These are phyloP conservation scores for Huso huso DNA, from an alignment of 2,797 vertebrate species.

Conservation along the genomic window DNA sequence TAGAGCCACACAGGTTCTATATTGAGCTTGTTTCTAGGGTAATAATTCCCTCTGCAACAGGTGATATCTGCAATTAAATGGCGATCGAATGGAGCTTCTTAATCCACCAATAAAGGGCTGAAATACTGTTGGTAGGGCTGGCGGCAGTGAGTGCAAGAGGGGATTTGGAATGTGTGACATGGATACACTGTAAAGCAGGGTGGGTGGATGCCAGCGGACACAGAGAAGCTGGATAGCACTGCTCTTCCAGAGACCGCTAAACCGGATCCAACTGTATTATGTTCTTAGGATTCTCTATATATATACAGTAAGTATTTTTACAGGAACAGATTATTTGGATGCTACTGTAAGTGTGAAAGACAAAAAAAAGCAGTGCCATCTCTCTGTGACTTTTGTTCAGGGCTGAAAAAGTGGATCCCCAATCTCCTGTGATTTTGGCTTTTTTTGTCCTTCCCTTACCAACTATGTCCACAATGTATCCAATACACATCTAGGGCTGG, in stretches of 20 bases:
- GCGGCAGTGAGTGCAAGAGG: slow-evolving; percentile 32
- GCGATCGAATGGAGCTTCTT: slow-evolving; percentile 40
- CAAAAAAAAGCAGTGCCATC: slow-evolving; percentile 39
- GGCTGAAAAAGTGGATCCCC: neutral
- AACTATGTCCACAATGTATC: slow-evolving; percentile 1
- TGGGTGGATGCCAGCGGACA: slow-evolving; percentile 34
- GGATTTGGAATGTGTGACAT: slow-evolving; percentile 38
- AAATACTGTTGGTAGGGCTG: slow-evolving; percentile 40
- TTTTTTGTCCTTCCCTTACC: neutral
- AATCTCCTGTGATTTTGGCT: neutral
- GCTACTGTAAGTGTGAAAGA: slow-evolving; percentile 42
- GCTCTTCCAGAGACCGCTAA: slow-evolving; percentile 37
- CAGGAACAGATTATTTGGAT: slow-evolving; percentile 54
- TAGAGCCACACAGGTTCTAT: slow-evolving; percentile 51
- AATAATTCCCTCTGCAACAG: slow-evolving; percentile 32
- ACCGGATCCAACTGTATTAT: slow-evolving; percentile 55
- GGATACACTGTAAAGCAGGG: slow-evolving; percentile 48
- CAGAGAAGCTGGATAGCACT: slow-evolving; percentile 44
- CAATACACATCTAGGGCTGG: slow-evolving; percentile 11
- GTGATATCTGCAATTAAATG: slow-evolving; percentile 37
- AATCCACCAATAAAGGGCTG: slow-evolving; percentile 47
- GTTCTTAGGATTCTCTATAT: slow-evolving; percentile 66
- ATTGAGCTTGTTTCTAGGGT: slow-evolving; percentile 55
- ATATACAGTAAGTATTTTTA: slow-evolving; percentile 63
- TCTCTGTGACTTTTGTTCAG: slow-evolving; percentile 27